Base-by-base conservation (phyloP, 2,113 vertebrate genomes). In the Myrmecobius fasciatus region DNA sequence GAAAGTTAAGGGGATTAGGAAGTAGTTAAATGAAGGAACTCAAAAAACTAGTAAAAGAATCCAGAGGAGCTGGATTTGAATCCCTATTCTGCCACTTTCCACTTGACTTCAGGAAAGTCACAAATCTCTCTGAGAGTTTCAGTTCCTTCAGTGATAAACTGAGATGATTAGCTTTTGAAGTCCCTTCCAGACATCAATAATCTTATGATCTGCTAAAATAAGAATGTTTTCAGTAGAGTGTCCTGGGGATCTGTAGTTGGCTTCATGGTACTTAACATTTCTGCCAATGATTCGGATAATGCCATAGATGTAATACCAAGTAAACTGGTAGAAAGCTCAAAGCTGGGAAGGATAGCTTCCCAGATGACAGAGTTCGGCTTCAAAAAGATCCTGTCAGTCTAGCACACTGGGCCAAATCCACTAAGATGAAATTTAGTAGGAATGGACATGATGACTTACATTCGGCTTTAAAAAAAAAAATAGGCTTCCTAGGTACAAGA, bases 371-470 rank as follows among this genome's bases (percentile, higher is more conserved):
- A 75, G n/a, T 24, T n/a, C 0, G 67, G 17, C 20, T 83, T 43
- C 67, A 43, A 83, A 83, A 83, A 43, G 67, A 83, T 83, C n/a
- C 67, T 83, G n/a, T 22, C n/a, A 83, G 67, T n/a, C 36, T 24
- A 83, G n/a, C 67, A 83, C 67, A 83, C n/a, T 83, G n/a, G n/a
- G 67, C 67, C 67, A 83, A 75, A 83, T 83, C n/a, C 67, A 83
- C 6, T 43, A 24, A 83, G 67, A 83, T 83, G 67, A 43, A 83
- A 83, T 43, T 43, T 43, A 83, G n/a, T 83, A 8, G 36, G 67
- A 43, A 43, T 4, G 22, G 67, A 83, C 67, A 83, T 24, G n/a
- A 83, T 83, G 67, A 43, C n/a, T 83, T 83, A 83, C 20, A 24
- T 83, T 83, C 43, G 36, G 6, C n/a, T 83, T 83, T 67, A 14